phyloP scores from a whole-genome alignment of 2,113 vertebrate species.

The Zosterops japonicus region DNA sequence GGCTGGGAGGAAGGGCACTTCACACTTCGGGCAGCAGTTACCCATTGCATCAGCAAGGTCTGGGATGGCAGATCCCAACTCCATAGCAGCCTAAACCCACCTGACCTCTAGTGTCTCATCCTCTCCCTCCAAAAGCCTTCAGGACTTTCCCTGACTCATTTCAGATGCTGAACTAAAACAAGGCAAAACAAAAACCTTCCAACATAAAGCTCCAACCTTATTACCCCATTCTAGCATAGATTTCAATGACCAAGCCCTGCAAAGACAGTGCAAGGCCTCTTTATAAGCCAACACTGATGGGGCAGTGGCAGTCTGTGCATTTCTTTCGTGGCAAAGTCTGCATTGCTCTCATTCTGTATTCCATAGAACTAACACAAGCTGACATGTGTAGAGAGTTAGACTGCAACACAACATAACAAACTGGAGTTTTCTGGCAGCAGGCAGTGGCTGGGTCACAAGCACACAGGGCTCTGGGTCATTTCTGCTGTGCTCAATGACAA shows the following conservation, averaged over 20 bases:
- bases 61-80: neutral
- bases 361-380: neutral
- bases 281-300: neutral
- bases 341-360: neutral
- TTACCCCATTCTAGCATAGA: neutral
- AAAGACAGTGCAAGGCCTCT: neutral
- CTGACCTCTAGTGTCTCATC: neutral
- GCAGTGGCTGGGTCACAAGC: neutral
- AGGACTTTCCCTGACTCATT: neutral
- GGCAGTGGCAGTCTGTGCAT: neutral
- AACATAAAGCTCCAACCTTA: neutral
- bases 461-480: neutral
- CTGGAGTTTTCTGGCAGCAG: neutral
- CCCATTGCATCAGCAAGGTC: neutral
- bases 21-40: accelerated
- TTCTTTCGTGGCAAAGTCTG: accelerated
- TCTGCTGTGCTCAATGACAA: accelerated
- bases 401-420: accelerated
- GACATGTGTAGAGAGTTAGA: accelerated
- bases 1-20: neutral
- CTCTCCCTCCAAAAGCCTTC: neutral
- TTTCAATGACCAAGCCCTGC: neutral
- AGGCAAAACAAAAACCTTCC: neutral
- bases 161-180: neutral
- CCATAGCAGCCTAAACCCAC: neutral